Evolutionary conservation across 2,797 vertebrate species (phyloP), one percentile per base, ranked within the genome.

Genomic region (Ctenosaura bakeri): DNA sequence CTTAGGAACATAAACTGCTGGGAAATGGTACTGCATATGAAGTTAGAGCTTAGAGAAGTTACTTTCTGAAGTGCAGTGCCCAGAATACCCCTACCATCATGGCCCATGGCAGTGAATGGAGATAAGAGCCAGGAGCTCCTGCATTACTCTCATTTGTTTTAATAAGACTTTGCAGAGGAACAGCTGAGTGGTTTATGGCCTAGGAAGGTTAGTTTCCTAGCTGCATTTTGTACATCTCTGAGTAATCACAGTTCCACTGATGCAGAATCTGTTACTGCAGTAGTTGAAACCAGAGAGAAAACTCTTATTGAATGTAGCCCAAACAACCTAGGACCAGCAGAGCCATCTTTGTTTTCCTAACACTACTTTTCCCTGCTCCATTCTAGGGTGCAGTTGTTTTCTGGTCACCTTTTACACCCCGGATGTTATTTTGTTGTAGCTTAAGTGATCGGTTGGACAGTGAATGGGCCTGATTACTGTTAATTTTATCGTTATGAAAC

Each of bases 261-360:
- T 56, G 85, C 59, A 88, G 54, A 73, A 80, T 90, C 74, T 92
- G 35, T 90, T 12, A 54, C 1, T 90, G 38, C 86, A n/a, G 29
- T 12, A 71, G 89, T 62, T 8, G 91, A 89, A 42, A 83, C 64
- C 86, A 0, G 1, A 91, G 80, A 94, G 94, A 96, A 94, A 94
- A 95, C 86, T 83, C 87, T 84, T 79, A 92, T 94, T 96, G 92
- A 94, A 79, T 92, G 0, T 0, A 87, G 64, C 64, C 22, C 85
- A 76, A 82, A 54, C 29, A 50, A 52, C 90, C 88, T 92, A 89
- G 85, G 62, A 87, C 88, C 83, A 92, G 90, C 93, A 66, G 91
- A 84, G 32, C 79, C 92, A 71, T 59, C 88, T 94, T 94, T 93
- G 91, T 92, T 95, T 93, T 91, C 87, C 85, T 90, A 90, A 92